These are phyloP conservation scores for Catharus bicknelli DNA, from an alignment of 2,113 vertebrate genomes.

Conservation along the genomic window DNA sequence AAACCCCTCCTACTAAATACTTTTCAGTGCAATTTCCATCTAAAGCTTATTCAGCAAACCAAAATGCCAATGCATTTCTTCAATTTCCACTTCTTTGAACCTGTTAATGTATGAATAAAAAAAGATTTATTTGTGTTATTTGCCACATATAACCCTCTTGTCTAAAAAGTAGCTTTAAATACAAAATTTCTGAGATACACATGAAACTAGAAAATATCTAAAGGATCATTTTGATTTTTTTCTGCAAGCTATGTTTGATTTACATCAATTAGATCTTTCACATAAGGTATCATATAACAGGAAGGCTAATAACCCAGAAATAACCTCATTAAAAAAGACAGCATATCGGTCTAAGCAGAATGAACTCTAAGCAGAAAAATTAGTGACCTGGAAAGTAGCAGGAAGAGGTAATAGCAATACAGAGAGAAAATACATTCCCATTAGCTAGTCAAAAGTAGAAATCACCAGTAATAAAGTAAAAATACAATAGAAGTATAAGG, in stretches of 20 bases:
- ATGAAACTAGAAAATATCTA: conserved; percentile 61
- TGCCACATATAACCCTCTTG: conserved; percentile 71
- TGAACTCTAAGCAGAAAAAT: conserved; percentile 98
- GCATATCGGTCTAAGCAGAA: conserved; percentile 95
- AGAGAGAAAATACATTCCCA: conserved; percentile 82
- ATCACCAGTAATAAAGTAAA: conserved; percentile 67
- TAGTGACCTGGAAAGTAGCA: conserved; percentile 98
- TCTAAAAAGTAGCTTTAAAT: conserved; percentile 65
- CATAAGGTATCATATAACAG: conserved; percentile 95
- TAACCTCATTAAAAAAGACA: conserved; percentile 99
- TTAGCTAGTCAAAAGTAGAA: conserved; percentile 78
- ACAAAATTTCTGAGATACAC: conserved; percentile 62
- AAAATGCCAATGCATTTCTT: conserved; percentile 90
- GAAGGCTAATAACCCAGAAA: conserved; percentile 99
- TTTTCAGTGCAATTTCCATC: conserved; percentile 86
- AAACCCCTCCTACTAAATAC: conserved; percentile 78
- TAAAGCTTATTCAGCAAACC: conserved; percentile 97
- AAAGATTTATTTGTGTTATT: conserved; percentile 84
- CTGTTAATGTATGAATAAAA: conserved; percentile 85
- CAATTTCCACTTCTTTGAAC: conserved; percentile 88
- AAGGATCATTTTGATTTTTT: conserved; percentile 84
- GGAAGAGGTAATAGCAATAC: conserved; percentile 89
- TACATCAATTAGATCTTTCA: conserved; percentile 93
- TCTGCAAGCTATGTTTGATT: conserved; percentile 91
- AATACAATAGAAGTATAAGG: conserved; percentile 60